Base-by-base conservation (phyloP, 2,888 invertebrate genomes). In the Drosophila kambysellisi region DNA sequence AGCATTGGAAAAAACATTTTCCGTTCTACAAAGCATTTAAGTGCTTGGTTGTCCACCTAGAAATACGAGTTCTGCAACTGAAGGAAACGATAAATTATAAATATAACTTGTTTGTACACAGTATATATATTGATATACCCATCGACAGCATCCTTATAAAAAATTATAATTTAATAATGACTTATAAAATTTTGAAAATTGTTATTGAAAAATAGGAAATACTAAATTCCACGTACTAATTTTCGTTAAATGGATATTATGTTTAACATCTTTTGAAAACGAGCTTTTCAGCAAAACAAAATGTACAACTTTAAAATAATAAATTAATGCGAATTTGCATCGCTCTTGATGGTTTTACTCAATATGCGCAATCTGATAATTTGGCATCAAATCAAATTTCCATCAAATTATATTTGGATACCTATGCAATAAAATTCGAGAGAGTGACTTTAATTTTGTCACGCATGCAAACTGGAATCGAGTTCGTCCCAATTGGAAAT, bases 361-460 rank as follows among this genome's bases (percentile, higher is more conserved):
- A 46, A 25, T 15, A 25, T 15, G 46, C 20, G 7, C 20, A 46
- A 1, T 46, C 4, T 25, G 15, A 15, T 25, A 7, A 25, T 25
- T 8, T 46, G 2, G 2, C 4, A 4, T 46, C 15, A 25, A 25
- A 46, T 46, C 4, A 25, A 46, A 25, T 25, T 25, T 25, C 15
- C 46, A 25, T 15, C 4, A 8, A 41, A 57, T 33, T 63, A 50
- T 56, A 6, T 46, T 20, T 53, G 29, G n/a, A 4, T 35, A 30
- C 20, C 39, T 39, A 50, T 60, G 41, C 32, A 56, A 17, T 61
- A 50, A 20, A 51, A 51, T 57, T 11, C 29, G 41, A 43, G 4
- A 20, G 29, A 60, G 52, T 46, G 11, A 32, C n/a, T 35, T 43
- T 41, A 20, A 37, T 33, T 33, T 50, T 57, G 58, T 58, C 57